Evolutionary conservation across 2,797 vertebrate genomes (phyloP).

Genomic region (Trematomus bernacchii): DNA sequence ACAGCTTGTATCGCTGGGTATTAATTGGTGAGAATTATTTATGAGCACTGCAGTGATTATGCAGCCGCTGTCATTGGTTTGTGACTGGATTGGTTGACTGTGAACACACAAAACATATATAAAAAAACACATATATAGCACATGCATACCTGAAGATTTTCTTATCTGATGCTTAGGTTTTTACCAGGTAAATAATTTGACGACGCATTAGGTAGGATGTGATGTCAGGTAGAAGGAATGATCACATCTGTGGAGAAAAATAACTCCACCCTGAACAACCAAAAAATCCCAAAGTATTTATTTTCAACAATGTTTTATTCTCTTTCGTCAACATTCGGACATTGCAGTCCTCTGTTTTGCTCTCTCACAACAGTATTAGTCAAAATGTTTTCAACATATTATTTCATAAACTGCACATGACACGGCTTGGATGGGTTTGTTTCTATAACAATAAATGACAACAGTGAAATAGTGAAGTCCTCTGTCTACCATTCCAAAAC

Average conservation of each 20-base stretch:
- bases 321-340: not conserved
- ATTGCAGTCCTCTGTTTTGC: slow-evolving; percentile 1
- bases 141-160: not conserved
- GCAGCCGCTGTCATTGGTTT: slow-evolving; percentile 22
- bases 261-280: not conserved
- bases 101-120: too few species aligned
- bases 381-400: not conserved
- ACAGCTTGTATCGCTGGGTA: slow-evolving; percentile 18
- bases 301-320: slow-evolving; percentile 1
- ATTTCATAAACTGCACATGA: slow-evolving; percentile 21
- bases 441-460: not conserved
- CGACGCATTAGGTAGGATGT: not conserved
- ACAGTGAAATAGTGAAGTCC: slow-evolving; percentile 22
- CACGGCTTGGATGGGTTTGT: not conserved
- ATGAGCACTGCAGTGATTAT: slow-evolving; percentile 32
- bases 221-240: slow-evolving; percentile 22
- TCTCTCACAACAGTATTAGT: slow-evolving; percentile 39
- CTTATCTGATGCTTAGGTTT: not conserved
- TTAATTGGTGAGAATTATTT: slow-evolving; percentile 40
- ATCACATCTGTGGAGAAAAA: slow-evolving; percentile 5
- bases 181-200: slow-evolving; percentile 15
- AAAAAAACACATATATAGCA: not conserved
- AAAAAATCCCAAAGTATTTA: slow-evolving; percentile 4
- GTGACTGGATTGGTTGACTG: not conserved
- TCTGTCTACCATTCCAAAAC: slow-evolving; percentile 16